Evolutionary conservation across 2,113 vertebrate species (phyloP).

Genomic region (Podiceps cristatus): DNA sequence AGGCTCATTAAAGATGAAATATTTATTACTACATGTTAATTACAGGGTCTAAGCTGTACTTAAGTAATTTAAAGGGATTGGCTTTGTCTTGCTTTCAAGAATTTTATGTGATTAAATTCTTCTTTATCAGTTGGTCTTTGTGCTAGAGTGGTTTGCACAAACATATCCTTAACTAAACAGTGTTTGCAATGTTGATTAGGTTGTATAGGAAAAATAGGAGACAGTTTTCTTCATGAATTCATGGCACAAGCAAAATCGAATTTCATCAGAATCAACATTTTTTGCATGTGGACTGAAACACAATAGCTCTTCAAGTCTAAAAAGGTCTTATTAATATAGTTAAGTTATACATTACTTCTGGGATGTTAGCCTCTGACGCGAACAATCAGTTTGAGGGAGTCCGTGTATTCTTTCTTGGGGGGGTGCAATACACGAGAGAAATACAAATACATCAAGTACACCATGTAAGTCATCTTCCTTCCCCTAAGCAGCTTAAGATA

Average conservation of each 20-base stretch:
- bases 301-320: not conserved
- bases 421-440: not conserved
- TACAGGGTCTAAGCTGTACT: constrained; percentile 24
- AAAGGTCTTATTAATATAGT: not conserved
- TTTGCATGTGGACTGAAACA: not conserved
- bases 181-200: not conserved
- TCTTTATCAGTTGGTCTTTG: not conserved
- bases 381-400: not conserved
- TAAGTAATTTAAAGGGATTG: constrained; percentile 9
- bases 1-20: constrained; percentile 52
- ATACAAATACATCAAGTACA: not conserved
- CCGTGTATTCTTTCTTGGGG: not conserved
- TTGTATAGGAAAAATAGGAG: not conserved
- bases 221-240: not conserved
- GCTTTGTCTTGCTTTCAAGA: not conserved
- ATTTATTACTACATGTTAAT: constrained; percentile 63
- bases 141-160: not conserved
- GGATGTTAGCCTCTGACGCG: not conserved
- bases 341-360: not conserved
- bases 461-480: not conserved
- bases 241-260: not conserved
- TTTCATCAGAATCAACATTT: not conserved
- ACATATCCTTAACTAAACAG: not conserved
- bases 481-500: not conserved
- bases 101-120: constrained; percentile 3